Base-by-base conservation (phyloP, 2,888 invertebrate species). In the Artemia sinica region DNA sequence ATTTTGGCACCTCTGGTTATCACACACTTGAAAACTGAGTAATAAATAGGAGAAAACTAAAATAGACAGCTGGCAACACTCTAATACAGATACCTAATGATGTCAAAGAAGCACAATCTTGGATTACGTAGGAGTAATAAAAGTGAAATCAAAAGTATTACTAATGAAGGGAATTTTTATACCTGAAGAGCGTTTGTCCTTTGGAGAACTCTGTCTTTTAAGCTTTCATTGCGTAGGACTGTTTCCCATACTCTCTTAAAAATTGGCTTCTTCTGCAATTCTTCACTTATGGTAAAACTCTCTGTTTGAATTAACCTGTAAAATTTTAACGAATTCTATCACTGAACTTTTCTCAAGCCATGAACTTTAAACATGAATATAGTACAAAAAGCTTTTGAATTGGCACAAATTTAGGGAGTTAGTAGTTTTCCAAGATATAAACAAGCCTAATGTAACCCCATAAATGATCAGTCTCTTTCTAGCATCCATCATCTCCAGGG, bases 181-280 rank as follows among this genome's bases (percentile, higher is more conserved):
- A 81, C 83, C 79, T 86, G 85, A 48, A 86, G 76, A 8, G 84
- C 84, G n/a, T 88, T 88, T 51, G 85, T 82, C 72, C 86, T 81
- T 67, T 82, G 81, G 68, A 83, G 76, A 71, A 89, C 79, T 69
- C 87, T 80, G 66, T 81, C 78, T 41, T 79, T 78, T 41, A 86
- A 76, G 49, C 81, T 78, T 66, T 78, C 75, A 75, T 88, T 88
- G 28, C 75, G 71, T 74, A 81, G 77, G 9, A 89, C 82, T 73
- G 78, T 80, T 49, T 80, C 75, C 86, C 85, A 87, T 71, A 87
- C 79, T 11, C 80, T 74, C 67, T 78, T 73, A 73, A 87, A 84
- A 67, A 80, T 79, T 10, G 78, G 73, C 71, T 84, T 76, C 8
- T 76, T 79, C 72, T 81, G 76, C 41, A 87, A 74, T 71, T 82